Evolutionary conservation across 2,888 invertebrate species (phyloP).

Genomic region (Agrypnus murinus): DNA sequence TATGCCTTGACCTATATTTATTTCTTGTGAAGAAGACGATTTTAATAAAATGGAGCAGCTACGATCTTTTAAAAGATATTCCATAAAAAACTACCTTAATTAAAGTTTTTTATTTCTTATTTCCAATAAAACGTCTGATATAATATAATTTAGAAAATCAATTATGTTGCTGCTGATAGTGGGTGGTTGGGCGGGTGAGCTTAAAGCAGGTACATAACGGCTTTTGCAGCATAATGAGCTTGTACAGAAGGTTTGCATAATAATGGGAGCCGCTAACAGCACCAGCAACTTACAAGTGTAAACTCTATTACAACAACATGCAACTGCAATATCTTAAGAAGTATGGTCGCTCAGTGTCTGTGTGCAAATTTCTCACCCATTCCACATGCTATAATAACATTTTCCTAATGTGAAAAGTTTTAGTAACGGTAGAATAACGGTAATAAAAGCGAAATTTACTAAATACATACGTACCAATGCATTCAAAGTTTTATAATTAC

Average conservation of each 20-base stretch:
- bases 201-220: conserved; percentile 26
- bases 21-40: background rate
- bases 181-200: background rate
- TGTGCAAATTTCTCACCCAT: conserved; percentile 13
- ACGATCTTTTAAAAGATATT: background rate
- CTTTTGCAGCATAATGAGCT: conserved; percentile 28
- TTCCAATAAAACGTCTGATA: conserved; percentile 14
- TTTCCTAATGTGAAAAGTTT: conserved; percentile 14
- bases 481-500: no score
- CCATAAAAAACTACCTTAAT: background rate
- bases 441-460: no score
- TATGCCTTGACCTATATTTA: conserved; percentile 1
- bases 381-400: conserved; percentile 15
- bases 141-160: conserved; percentile 15
- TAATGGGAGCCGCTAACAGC: conserved; percentile 38
- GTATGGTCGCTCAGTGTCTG: background rate
- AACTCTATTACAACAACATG: conserved; percentile 41
- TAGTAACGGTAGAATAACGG: no score
- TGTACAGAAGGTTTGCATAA: conserved; percentile 40
- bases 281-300: conserved; percentile 45
- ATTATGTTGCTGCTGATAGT: no score
- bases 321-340: conserved; percentile 38
- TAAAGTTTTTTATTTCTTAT: background rate
- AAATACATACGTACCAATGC: no score
- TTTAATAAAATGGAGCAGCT: background rate